A percentile compares a stretch with the other conserved stretches of the same genome.
Evolutionary conservation across 30 jellyfish, hydroid and myxozoan species (phyloP).

Genomic region (Euphysa ruthae): DNA sequence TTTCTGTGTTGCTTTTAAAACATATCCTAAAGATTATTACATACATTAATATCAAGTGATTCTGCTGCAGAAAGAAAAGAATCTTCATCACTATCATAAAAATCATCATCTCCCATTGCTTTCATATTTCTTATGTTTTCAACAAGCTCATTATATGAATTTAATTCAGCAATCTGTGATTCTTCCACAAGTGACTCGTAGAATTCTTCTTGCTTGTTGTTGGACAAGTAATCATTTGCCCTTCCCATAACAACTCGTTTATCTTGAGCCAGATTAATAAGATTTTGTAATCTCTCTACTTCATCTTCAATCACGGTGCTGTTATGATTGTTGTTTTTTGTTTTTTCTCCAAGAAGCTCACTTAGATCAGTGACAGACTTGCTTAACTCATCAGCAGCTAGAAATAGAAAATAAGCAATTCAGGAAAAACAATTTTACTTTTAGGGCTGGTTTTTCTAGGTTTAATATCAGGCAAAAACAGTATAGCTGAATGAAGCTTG

Average conservation of each 20-base stretch:
- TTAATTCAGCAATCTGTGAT: neutral
- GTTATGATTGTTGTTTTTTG: neutral
- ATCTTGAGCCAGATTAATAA: constrained; percentile 17
- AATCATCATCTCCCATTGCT: constrained; percentile 15
- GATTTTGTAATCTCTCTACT: constrained; percentile 5
- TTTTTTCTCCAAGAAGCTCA: constrained; percentile 4
- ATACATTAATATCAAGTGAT: constrained; percentile 32
- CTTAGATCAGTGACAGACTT: constrained; percentile 17
- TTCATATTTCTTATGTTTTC: neutral
- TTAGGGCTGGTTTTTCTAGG: too few relatives aligned
- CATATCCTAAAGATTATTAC: too few relatives aligned
- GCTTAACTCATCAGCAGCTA: constrained; percentile 10
- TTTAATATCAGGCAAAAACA: too few relatives aligned
- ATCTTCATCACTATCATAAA: constrained; percentile 51
- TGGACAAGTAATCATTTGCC: neutral
- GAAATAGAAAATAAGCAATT: too few relatives aligned
- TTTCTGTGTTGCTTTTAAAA: too few relatives aligned
- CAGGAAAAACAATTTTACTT: too few relatives aligned
- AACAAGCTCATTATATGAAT: constrained; percentile 7
- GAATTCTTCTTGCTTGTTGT: neutral
- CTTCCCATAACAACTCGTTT: neutral
- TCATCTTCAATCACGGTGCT: constrained; percentile 8
- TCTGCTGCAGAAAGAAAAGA: constrained; percentile 93
- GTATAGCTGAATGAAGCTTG: too few relatives aligned
- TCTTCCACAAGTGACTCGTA: neutral